Conservation (phyloP, 2,113 vertebrate genomes). For the Oreochromis aureus region DNA sequence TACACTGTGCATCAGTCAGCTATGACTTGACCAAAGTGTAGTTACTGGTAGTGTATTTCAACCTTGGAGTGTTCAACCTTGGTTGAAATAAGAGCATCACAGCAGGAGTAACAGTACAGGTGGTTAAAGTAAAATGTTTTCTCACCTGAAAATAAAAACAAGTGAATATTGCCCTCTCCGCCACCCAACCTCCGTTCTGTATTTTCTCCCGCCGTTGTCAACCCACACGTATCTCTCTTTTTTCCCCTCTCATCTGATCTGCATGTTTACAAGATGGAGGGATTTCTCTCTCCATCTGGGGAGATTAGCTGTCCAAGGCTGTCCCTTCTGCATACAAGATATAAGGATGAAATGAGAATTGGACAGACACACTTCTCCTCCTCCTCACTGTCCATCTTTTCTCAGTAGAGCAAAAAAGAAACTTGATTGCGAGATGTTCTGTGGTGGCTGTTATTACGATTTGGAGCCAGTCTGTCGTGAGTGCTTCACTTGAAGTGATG, state of each 20-base stretch:
- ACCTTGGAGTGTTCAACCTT: neutral
- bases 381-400: neutral
- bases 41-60: neutral
- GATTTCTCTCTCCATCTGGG: conserved; percentile 66
- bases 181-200: neutral
- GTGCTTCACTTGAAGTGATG: conserved; percentile 17
- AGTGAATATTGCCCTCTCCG: neutral
- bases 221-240: conserved; percentile 23
- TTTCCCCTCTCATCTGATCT: conserved; percentile 54
- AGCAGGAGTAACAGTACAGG: neutral
- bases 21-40: neutral
- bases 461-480: conserved; percentile 65
- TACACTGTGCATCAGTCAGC: neutral
- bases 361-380: neutral
- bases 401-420: neutral
- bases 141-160: neutral
- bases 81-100: neutral
- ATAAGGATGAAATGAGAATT: conserved; percentile 54
- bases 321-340: conserved; percentile 40
- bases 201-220: neutral
- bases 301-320: conserved; percentile 77
- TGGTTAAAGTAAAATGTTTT: neutral
- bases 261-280: conserved; percentile 72
- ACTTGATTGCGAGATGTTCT: conserved; percentile 59
- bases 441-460: conserved; percentile 59